phyloP scores from a whole-genome alignment of 2,888 invertebrate genomes.

The Buathra laborator region DNA sequence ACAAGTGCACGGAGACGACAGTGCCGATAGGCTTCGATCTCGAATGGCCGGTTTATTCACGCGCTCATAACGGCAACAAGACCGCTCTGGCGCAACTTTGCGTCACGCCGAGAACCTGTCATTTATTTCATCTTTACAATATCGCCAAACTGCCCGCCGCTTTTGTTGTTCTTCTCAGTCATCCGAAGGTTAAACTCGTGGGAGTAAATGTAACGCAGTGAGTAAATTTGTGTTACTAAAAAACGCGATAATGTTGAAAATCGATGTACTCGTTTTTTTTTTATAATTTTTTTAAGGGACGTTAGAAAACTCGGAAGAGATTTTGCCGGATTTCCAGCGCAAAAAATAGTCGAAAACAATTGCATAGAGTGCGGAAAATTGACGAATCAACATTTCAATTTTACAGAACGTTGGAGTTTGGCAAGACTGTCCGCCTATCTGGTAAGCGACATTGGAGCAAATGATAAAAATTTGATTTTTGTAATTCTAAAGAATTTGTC shows the following conservation, averaged over 20 bases:
- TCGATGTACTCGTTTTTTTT: background rate
- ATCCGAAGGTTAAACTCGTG: slow-evolving; percentile 87
- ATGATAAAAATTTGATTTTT: background rate
- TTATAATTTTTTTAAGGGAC: slow-evolving; percentile 85
- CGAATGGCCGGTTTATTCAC: slow-evolving; percentile 89
- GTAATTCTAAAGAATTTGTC: background rate
- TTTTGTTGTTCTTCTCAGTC: slow-evolving; percentile 86
- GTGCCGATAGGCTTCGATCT: slow-evolving; percentile 89
- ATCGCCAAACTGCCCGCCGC: slow-evolving; percentile 87
- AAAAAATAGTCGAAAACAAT: slow-evolving; percentile 86
- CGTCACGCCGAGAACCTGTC: slow-evolving; percentile 86
- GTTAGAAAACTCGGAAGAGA: slow-evolving; percentile 88
- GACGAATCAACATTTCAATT: slow-evolving; percentile 86
- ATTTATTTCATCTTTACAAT: slow-evolving; percentile 87
- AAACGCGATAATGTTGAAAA: background rate
- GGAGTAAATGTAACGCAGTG: slow-evolving; percentile 89
- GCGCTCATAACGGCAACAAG: slow-evolving; percentile 87
- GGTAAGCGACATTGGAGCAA: slow-evolving; percentile 80
- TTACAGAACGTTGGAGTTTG: slow-evolving; percentile 88
- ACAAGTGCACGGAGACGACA: slow-evolving; percentile 78
- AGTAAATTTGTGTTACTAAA: slow-evolving; percentile 68
- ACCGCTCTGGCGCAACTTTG: slow-evolving; percentile 89
- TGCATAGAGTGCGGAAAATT: slow-evolving; percentile 88
- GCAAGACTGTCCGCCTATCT: slow-evolving; percentile 87
- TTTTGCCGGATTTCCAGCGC: slow-evolving; percentile 87